Conservation (phyloP, 2,113 vertebrate genomes). For the Loxodonta africana region DNA sequence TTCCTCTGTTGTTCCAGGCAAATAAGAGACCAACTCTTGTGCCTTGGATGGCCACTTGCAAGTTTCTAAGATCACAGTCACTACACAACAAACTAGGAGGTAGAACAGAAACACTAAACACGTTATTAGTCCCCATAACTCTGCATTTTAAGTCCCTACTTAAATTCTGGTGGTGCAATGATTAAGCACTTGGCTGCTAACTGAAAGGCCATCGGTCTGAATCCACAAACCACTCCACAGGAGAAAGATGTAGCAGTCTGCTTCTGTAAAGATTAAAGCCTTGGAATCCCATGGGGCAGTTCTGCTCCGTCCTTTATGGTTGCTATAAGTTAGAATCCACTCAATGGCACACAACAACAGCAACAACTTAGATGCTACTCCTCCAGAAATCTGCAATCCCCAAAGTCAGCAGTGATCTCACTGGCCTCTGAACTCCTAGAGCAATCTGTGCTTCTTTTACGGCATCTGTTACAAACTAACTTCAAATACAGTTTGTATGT, state of each 20-base stretch:
- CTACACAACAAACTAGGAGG: too few species aligned
- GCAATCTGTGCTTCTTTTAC: background rate
- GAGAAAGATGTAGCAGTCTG: background rate
- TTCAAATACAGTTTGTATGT: constrained; percentile 20
- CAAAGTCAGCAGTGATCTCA: background rate
- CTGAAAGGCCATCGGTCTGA: too few species aligned
- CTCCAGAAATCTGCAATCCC: background rate
- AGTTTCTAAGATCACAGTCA: too few species aligned
- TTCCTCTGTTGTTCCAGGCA: too few species aligned
- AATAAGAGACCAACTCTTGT: too few species aligned
- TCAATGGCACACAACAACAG: too few species aligned
- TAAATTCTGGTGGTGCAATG: background rate
- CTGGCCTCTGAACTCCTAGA: background rate
- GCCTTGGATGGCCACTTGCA: too few species aligned
- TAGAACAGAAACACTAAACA: background rate
- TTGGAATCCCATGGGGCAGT: too few species aligned
- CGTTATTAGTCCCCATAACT: background rate
- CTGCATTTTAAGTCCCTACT: background rate
- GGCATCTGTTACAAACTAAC: background rate
- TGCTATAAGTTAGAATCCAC: too few species aligned
- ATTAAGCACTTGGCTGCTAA: too few species aligned
- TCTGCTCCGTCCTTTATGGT: too few species aligned
- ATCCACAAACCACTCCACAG: background rate
- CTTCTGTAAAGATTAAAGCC: background rate
- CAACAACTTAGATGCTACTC: background rate